These are phyloP conservation scores for Sinella curviseta DNA, from an alignment of 1,140 invertebrate genomes.

Conservation along the genomic window DNA sequence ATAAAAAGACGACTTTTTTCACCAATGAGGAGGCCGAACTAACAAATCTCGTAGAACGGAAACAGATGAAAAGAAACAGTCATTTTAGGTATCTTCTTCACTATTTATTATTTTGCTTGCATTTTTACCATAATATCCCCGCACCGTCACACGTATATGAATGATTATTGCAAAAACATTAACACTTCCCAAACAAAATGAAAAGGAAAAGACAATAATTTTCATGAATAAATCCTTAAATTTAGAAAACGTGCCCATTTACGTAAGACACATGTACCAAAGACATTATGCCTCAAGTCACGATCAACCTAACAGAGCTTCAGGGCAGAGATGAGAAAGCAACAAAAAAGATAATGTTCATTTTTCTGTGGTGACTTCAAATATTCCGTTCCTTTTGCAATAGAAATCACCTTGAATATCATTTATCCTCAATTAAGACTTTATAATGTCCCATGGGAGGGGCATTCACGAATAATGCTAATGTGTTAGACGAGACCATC, in stretches of 20 bases:
- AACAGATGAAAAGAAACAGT: no score
- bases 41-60: no score
- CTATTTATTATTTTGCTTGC: not conserved
- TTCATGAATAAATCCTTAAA: conserved; percentile 5
- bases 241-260: not conserved
- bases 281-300: conserved; percentile 1
- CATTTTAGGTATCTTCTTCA: no score
- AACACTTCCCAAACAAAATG: not conserved
- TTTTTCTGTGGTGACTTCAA: no score
- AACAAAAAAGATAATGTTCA: no score
- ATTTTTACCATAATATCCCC: no score
- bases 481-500: not conserved
- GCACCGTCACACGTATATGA: not conserved
- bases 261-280: not conserved
- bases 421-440: conserved; percentile 12
- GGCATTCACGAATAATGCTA: not conserved
- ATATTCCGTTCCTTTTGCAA: no score
- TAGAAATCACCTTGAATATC: not conserved
- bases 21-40: no score
- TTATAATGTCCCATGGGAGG: not conserved
- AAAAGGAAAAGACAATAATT: not conserved
- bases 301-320: not conserved
- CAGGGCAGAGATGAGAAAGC: no score
- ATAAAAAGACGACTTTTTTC: no score
- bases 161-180: not conserved